phyloP scores from a whole-genome alignment of 2,797 vertebrate genomes.

The Enteromius treurensis region DNA sequence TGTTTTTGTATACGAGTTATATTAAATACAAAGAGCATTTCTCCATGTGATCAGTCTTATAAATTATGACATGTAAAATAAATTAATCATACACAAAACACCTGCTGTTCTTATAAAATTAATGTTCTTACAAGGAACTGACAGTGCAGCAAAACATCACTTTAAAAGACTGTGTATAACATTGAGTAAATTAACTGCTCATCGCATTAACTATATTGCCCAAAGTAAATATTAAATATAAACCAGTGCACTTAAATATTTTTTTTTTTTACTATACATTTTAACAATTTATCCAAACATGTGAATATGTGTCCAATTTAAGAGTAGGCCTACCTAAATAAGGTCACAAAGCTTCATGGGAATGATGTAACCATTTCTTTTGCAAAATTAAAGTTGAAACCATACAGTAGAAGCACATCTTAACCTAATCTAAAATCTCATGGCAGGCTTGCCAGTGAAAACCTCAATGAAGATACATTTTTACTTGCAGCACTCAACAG shows the following conservation, averaged over 20 bases:
- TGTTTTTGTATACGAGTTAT: neutral
- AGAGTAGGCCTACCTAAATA: neutral
- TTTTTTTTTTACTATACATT: neutral
- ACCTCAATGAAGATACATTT: neutral
- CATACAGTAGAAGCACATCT: neutral
- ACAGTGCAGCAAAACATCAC: neutral
- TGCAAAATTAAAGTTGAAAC: neutral
- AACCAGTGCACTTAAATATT: neutral
- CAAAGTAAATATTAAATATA: neutral
- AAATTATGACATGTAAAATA: constrained; percentile 42
- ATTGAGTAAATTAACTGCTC: neutral
- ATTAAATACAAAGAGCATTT: constrained; percentile 44
- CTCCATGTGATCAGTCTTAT: constrained; percentile 39
- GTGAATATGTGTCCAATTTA: neutral
- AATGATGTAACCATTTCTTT: neutral
- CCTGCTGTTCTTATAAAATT: constrained; percentile 26
- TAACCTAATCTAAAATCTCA: neutral
- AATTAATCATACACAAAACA: constrained; percentile 28
- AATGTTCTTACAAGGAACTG: neutral
- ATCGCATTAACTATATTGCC: neutral
- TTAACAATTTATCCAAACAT: neutral
- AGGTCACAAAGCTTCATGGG: neutral
- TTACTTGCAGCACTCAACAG: neutral
- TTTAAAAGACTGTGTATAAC: too few species aligned
- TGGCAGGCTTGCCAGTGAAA: neutral